Evolutionary conservation across 1,140 invertebrate genomes (phyloP), one percentile per base, ranked within the genome.

Genomic region (Anoplophora glabripennis): DNA sequence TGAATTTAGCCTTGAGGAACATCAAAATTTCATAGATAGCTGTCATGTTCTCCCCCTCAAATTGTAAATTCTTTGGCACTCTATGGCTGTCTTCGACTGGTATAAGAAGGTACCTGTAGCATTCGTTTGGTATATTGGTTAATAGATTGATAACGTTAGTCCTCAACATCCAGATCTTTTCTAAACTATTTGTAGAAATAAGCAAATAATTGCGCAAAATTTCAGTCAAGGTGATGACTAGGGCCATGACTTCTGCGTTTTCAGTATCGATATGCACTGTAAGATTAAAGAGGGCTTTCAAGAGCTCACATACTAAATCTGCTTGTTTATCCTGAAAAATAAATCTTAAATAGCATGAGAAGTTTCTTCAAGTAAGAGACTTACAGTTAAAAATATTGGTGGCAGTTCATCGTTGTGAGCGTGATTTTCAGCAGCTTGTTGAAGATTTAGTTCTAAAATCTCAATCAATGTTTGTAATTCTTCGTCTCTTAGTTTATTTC

Each of bases 241-340:
- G 86, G 1, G 85, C 83, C 65, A 90, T 83, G 68, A 91, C 86
- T 64, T 88, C 85, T 69, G 89, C 81, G 57, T 80, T 79, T 73
- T 21, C 75, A 72, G 10, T 78, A 72, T 59, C 82, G 79, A 41
- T 78, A 76, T 57, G 78, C 15, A 87, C 80, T n/a, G 84, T 87
- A 52, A 97, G 76, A 75, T 96, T 97, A 73, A 96, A 98, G 56
- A 96, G 79, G 10, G 89, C 85, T 79, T 96, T 96, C 7, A 96
- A 80, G 63, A 93, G 85, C 79, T 97, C 93, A 76, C 86, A 89
- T 18, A 83, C 78, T 38, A 94, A 77, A 51, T 86, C 85, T 37
- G 86, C 81, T 70, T 91, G 79, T 44, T 80, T 74, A 71, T 87
- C 83, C 80, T 89, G 64, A 40, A 78, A 77, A 61, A 64, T 65